Evolutionary conservation across 2,113 vertebrate species (phyloP), one percentile per base, ranked within the genome.

Genomic region (Alosa alosa): DNA sequence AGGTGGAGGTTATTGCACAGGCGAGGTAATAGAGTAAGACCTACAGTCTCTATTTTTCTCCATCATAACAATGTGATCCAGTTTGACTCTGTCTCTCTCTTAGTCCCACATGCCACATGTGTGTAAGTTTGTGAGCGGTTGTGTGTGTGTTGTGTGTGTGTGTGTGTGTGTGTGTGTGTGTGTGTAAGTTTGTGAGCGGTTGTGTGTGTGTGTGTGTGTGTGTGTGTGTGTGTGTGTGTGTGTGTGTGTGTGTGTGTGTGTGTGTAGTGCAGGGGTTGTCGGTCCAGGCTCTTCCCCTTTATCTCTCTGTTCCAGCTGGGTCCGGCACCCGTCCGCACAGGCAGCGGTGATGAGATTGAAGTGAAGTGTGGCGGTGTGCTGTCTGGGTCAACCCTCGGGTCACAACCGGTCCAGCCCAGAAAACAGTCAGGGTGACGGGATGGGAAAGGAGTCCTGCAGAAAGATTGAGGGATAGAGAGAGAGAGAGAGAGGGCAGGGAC

Each of bases 271-370:
- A 85, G 31, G 31, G 6, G 41, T 31, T 88, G 86, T 45, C 68
- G 50, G 52, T 85, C 84, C 83, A 18, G 95, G 93, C 93, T 93
- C 89, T 89, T 89, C 89, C 55, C 85, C n/a, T 96, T 97, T 97
- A 97, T 97, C 96, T 96, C 86, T 91, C 88, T 83, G 94, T 93
- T 94, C 93, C 97, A 96, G 95, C 95, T 96, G 95, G 92, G 93
- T 94, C 93, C 93, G 93, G 88, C 91, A 95, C 91, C 92, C 94
- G 94, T 94, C 93, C 92, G 93, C 86, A 83, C 90, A 95, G 89
- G 92, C 93, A 93, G 86, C 85, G 83, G 88, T 90, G 89, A 89
- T 94, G 91, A 86, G 88, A 91, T 89, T 86, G 88, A 90, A 89
- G 87, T 81, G 86, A 83, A 68, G 85, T 44, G 86, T 86, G 81